Conservation (phyloP, 2,797 vertebrate species). For the Gambelia wislizenii region DNA sequence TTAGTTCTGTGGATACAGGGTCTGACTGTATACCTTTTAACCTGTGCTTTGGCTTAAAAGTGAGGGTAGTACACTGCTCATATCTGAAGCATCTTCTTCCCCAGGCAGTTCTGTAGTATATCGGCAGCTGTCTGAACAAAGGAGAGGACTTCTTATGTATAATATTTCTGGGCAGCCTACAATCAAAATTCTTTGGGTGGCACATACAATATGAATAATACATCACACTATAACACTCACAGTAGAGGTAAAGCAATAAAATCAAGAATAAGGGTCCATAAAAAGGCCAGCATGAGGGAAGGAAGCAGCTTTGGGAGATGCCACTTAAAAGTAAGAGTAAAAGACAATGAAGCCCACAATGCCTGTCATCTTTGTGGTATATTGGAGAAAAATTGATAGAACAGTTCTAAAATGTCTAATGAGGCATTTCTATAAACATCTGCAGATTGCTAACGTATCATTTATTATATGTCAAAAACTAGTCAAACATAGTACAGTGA, state of each 20-base stretch:
- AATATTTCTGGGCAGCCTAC: neutral
- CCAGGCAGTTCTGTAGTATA: neutral
- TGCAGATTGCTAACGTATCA: neutral
- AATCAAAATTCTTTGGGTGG: neutral
- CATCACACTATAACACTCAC: neutral
- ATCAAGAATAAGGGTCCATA: neutral
- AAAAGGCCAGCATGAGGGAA: neutral
- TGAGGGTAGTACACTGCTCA: neutral
- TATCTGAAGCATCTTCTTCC: neutral
- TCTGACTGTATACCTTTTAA: too few relatives aligned
- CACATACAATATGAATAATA: neutral
- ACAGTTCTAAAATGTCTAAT: neutral
- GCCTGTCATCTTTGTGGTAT: neutral
- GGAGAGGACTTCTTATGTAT: neutral
- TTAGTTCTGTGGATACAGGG: too few relatives aligned
- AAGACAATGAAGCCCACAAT: neutral
- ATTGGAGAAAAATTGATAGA: neutral
- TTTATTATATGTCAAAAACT: neutral
- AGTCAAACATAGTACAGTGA: neutral
- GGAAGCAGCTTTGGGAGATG: neutral
- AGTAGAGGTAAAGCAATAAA: neutral
- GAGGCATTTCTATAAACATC: neutral
- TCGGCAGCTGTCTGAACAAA: neutral
- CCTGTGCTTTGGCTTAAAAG: too few relatives aligned
- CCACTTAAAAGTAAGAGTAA: neutral